Percentiles rank a stretch among this genome's conserved stretches.
Evolutionary conservation across 1,140 invertebrate genomes (phyloP).

Genomic region (Homalodisca vitripennis): DNA sequence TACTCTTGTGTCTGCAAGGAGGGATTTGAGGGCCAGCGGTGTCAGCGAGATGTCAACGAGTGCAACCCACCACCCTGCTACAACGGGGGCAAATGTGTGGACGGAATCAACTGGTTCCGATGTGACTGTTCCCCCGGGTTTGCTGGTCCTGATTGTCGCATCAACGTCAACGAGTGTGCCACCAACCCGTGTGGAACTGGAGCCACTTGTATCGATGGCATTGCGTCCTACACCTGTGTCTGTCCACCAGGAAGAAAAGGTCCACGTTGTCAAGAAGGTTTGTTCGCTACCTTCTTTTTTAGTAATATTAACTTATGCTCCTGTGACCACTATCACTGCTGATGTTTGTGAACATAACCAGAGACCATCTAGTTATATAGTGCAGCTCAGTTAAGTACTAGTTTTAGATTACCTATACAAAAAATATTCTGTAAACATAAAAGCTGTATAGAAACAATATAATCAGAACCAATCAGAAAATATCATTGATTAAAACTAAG

Average conservation of each 20-base stretch:
- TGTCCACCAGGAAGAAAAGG: constrained; percentile 78
- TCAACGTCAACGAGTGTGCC: constrained; percentile 77
- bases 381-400: too few relatives aligned
- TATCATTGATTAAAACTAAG: too few relatives aligned
- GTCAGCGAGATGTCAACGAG: constrained; percentile 64
- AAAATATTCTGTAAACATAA: too few relatives aligned
- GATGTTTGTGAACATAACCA: too few relatives aligned
- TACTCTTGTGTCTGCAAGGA: constrained; percentile 68
- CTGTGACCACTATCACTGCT: too few relatives aligned
- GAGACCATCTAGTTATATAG: too few relatives aligned
- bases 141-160: constrained; percentile 67
- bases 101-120: constrained; percentile 75
- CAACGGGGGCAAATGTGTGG: constrained; percentile 75
- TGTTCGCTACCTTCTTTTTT: too few relatives aligned
- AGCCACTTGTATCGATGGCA: constrained; percentile 75
- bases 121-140: constrained; percentile 75
- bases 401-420: too few relatives aligned
- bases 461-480: too few relatives aligned
- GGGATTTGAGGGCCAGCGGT: constrained; percentile 62
- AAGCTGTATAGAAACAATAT: too few relatives aligned
- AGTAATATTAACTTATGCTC: too few relatives aligned
- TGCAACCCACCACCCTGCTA: constrained; percentile 65
- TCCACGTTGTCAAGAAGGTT: constrained; percentile 60
- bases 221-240: constrained; percentile 74
- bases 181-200: constrained; percentile 80